Percentiles rank a stretch among this genome's conserved stretches.
These are phyloP conservation scores for Trinorchestia longiramus DNA, from an alignment of 1,140 invertebrate species.

Conservation along the genomic window DNA sequence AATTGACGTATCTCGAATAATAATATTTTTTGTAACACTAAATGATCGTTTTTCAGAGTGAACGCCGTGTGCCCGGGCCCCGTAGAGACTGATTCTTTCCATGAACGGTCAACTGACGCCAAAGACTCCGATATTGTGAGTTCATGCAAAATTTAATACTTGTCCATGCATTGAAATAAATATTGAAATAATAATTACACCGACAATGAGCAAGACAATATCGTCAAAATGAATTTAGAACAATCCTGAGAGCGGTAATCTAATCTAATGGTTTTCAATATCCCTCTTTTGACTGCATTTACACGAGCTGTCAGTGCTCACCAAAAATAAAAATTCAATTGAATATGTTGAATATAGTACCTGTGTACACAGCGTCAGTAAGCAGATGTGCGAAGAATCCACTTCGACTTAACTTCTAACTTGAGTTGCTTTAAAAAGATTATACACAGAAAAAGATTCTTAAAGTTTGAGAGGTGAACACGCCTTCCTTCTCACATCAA, in stretches of 20 bases:
- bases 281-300: no score
- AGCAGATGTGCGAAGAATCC: not conserved
- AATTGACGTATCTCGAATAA: not conserved
- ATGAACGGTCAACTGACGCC: slow-evolving; percentile 58
- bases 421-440: not conserved
- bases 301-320: no score
- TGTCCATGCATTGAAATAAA: not conserved
- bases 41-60: slow-evolving; percentile 54
- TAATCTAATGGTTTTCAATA: not conserved
- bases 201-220: not conserved
- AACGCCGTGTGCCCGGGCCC: slow-evolving; percentile 59
- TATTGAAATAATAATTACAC: not conserved
- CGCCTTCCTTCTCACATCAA: not conserved
- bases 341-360: no score
- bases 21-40: not conserved
- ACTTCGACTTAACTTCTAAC: not conserved
- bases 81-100: slow-evolving; percentile 52
- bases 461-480: not conserved
- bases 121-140: slow-evolving; percentile 68
- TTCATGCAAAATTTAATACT: not conserved
- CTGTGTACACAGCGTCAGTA: no score
- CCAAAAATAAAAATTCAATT: no score
- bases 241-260: not conserved
- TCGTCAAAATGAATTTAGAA: not conserved
- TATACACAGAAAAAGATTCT: not conserved